Percentiles rank a stretch among this genome's conserved stretches.
These are phyloP conservation scores for Emmelina monodactyla DNA, from an alignment of 2,888 invertebrate genomes.

Conservation along the genomic window DNA sequence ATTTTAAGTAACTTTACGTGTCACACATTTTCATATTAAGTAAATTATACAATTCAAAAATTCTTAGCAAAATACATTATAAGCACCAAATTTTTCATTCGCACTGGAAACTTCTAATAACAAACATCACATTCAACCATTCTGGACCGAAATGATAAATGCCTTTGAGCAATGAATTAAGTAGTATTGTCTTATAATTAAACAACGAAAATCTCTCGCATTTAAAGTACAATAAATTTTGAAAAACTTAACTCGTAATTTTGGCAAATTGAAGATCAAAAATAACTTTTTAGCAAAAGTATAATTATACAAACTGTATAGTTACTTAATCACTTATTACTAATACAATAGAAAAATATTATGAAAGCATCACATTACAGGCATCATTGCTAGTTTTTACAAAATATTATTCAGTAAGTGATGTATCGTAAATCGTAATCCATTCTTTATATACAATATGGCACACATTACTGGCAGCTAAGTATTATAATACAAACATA, in stretches of 20 bases:
- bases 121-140: no score
- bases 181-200: slow-evolving; percentile 4
- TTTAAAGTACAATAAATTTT: slow-evolving; percentile 13
- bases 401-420: slow-evolving; percentile 14
- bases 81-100: no score
- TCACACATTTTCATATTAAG: no score
- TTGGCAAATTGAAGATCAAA: not conserved
- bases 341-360: no score
- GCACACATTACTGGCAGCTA: slow-evolving; percentile 17
- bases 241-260: slow-evolving; percentile 18
- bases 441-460: slow-evolving; percentile 23
- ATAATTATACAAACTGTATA: no score
- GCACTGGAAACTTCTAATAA: no score
- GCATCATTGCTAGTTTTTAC: not conserved
- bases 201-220: not conserved
- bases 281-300: not conserved
- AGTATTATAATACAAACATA: slow-evolving; percentile 5
- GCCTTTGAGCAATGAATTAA: slow-evolving; percentile 23
- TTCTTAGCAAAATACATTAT: no score
- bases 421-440: slow-evolving; percentile 21
- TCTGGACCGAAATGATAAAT: no score
- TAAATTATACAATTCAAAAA: no score
- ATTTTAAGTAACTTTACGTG: no score
- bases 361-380: not conserved
- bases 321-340: no score